phyloP scores from a whole-genome alignment of 2,797 vertebrate species.

The Tokudaia tokunoshimensis region DNA sequence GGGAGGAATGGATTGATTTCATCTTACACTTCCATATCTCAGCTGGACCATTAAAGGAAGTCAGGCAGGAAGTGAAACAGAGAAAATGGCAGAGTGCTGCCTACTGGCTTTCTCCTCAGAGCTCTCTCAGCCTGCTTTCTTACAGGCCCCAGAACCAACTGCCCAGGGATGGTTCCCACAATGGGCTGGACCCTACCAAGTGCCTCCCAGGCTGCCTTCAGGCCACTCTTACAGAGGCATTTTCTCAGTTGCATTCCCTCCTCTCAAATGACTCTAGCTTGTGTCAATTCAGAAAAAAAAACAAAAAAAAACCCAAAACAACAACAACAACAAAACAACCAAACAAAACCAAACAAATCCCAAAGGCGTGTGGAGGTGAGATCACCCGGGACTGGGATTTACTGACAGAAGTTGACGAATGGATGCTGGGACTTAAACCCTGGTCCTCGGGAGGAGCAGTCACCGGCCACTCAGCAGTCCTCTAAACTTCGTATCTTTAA shows the following conservation, averaged over 20 bases:
- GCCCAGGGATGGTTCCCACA: neutral
- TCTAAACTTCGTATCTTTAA: neutral
- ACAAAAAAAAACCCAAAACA: no score
- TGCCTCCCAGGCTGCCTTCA: no score
- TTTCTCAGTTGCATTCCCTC: neutral
- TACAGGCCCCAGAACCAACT: no score
- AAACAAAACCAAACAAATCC: neutral
- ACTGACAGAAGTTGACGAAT: neutral
- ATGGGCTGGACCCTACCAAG: neutral
- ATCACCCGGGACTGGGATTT: neutral
- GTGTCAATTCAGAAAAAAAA: neutral
- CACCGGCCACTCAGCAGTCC: neutral
- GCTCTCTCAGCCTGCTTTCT: neutral
- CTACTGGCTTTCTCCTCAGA: neutral
- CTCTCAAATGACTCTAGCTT: neutral
- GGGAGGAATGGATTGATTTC: neutral
- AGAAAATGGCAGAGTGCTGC: neutral
- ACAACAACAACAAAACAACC: no score
- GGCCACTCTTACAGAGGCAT: neutral
- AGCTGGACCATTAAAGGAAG: neutral
- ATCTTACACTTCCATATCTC: neutral
- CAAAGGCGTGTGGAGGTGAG: neutral
- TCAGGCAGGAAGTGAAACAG: neutral
- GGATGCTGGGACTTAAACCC: neutral
- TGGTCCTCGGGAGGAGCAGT: neutral